Base-by-base conservation (phyloP, 1,140 invertebrate genomes). In the Vollenhovia emeryi region DNA sequence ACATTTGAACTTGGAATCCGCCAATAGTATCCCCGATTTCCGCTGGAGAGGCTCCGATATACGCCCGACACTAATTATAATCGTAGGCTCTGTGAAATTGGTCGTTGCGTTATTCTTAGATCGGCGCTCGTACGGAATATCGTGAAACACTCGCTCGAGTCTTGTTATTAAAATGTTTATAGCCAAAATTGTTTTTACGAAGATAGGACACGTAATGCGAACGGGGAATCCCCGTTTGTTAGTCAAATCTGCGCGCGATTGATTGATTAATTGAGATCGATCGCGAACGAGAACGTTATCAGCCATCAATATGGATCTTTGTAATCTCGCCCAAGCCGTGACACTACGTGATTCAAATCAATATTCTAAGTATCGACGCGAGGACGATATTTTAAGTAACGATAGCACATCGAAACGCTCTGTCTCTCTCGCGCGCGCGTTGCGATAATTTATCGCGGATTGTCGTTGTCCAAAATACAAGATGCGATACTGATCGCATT, bases 1-100 rank as follows among this genome's bases (percentile, higher is more conserved):
- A 79, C 45, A 79, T 52, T 68, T 79, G 60, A 79, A 68, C 76
- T 52, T 79, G 60, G 30, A 55, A 68, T 43, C 3, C 9, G 0
- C 0, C 55, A 79, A 68, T 36, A 27, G 24, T 52, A 21, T 55
- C 30, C 66, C 11, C 15, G 8, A 68, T 6, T 40, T 40, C 15
- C 33, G 7, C 11, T 52, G 11, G 21, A 79, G n/a, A 33, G 8
- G 11, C 8, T 9, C 11, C 11, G 9, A 40, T 33, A 73, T 36
- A 15, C 4, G 13, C 18, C 52, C 30, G 18, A 15, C 21, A 50
- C 11, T 21, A 73, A 73, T 73, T 74, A 75, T 43, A 60, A 43
- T 30, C 6, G 11, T 30, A 11, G 18, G 3, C n/a, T 27, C 0
- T 4, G 6, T 78, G 8, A 64, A 64, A 48, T 24, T 15, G 15